Percentiles rank a stretch among this genome's conserved stretches.
Conservation (phyloP, 1,140 invertebrate genomes). For the Drosophila nasuta region DNA sequence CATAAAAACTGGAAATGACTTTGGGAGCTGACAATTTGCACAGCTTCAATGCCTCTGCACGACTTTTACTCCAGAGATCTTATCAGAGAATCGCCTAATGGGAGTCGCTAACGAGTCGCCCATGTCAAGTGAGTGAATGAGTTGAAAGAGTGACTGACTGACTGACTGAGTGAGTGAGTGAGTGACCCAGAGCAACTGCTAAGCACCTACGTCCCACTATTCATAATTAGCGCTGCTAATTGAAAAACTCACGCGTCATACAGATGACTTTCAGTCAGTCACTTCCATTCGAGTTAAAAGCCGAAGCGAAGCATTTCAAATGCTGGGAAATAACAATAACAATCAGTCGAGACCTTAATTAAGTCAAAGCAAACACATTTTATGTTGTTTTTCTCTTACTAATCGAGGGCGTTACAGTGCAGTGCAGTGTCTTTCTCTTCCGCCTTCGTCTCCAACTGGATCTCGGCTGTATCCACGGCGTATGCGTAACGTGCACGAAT, state of each 20-base stretch:
- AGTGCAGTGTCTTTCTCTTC: slow-evolving; percentile 18
- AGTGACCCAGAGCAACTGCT: slow-evolving; percentile 37
- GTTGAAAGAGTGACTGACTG: neutral
- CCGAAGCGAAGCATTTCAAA: neutral
- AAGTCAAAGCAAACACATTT: slow-evolving; percentile 59
- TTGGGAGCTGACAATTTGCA: slow-evolving; percentile 19
- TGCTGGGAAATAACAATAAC: slow-evolving; percentile 21
- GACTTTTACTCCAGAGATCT: slow-evolving; percentile 9
- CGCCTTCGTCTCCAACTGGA: slow-evolving; percentile 21
- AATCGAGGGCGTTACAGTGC: slow-evolving; percentile 49
- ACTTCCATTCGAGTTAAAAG: neutral
- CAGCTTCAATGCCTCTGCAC: neutral
- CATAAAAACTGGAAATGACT: slow-evolving; percentile 50
- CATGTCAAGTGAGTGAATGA: slow-evolving; percentile 50
- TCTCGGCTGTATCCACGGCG: slow-evolving; percentile 28
- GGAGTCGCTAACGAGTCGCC: slow-evolving; percentile 38
- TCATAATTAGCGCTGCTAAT: slow-evolving; percentile 72
- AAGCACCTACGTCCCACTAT: slow-evolving; percentile 38
- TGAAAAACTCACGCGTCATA: slow-evolving; percentile 57
- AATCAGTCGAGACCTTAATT: slow-evolving; percentile 57
- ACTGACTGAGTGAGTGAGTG: slow-evolving; percentile 21
- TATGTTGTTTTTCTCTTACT: slow-evolving; percentile 16
- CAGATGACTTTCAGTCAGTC: neutral
- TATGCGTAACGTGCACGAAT: slow-evolving; percentile 61
- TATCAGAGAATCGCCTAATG: slow-evolving; percentile 35